Evolutionary conservation across 2,888 invertebrate genomes (phyloP).

Genomic region (Philhelius pedissequus): DNA sequence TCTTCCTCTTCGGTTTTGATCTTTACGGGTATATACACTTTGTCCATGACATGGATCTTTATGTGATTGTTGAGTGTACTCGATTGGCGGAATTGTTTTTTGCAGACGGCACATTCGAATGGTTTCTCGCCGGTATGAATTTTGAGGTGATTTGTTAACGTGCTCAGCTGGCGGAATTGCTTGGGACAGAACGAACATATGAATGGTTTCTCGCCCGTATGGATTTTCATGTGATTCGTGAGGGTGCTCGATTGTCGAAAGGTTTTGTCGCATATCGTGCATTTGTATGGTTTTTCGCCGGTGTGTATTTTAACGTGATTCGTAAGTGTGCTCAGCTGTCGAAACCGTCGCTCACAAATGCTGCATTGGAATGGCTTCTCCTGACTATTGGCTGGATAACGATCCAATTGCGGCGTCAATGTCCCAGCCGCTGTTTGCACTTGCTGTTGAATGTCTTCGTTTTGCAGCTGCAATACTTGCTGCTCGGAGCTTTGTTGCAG

Average conservation of each 20-base stretch:
- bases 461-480: conserved; percentile 74
- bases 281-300: conserved; percentile 79
- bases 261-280: conserved; percentile 79
- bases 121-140: conserved; percentile 79
- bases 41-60: conserved; percentile 79
- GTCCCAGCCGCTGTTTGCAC: conserved; percentile 26
- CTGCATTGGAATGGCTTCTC: conserved; percentile 79
- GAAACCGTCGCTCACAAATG: conserved; percentile 78
- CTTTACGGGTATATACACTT: conserved; percentile 78
- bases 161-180: conserved; percentile 79
- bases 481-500: conserved; percentile 64
- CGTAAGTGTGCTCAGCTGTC: conserved; percentile 78
- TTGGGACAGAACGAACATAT: conserved; percentile 78
- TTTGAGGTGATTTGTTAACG: conserved; percentile 79
- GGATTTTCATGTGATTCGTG: conserved; percentile 79
- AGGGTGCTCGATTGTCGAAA: conserved; percentile 79
- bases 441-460: conserved; percentile 47
- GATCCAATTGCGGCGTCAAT: conserved; percentile 58
- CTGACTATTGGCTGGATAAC: conserved; percentile 71
- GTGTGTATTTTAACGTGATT: conserved; percentile 79
- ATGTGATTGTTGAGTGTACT: conserved; percentile 79
- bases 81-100: conserved; percentile 79
- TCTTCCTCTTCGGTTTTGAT: conserved; percentile 79
- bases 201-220: conserved; percentile 79
- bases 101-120: conserved; percentile 79